phyloP scores from a whole-genome alignment of 2,888 invertebrate species.

The Patella pellucida region DNA sequence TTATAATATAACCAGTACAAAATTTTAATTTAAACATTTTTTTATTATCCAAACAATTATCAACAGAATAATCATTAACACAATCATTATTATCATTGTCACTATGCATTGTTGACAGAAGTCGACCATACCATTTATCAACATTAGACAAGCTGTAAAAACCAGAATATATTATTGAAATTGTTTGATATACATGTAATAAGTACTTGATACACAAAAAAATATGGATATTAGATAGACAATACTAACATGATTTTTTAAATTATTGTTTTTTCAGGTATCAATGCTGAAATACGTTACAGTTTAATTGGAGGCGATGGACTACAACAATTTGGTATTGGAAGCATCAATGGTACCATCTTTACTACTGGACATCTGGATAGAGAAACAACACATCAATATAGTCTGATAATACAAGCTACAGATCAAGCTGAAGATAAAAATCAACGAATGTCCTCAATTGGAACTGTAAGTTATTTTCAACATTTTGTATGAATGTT shows the following conservation, averaged over 20 bases:
- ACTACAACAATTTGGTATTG: conserved; percentile 80
- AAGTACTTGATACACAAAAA: too few relatives aligned
- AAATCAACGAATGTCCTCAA: conserved; percentile 45
- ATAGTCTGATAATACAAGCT: conserved; percentile 88
- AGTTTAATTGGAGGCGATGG: conserved; percentile 87
- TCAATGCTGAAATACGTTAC: conserved; percentile 88
- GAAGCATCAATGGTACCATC: conserved; percentile 85
- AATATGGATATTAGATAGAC: not conserved
- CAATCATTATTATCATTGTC: too few relatives aligned
- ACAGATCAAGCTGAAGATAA: conserved; percentile 81
- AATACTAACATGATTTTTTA: not conserved
- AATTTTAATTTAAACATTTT: too few relatives aligned
- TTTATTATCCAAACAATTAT: too few relatives aligned
- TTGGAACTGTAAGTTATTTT: conserved; percentile 76
- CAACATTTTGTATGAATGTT: too few relatives aligned
- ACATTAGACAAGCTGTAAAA: too few relatives aligned
- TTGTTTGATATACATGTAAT: too few relatives aligned
- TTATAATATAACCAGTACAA: too few relatives aligned
- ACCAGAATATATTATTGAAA: too few relatives aligned
- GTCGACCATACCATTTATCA: too few relatives aligned
- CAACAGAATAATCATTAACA: too few relatives aligned
- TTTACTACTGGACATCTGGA: conserved; percentile 83
- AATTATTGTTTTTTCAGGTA: conserved; percentile 75
- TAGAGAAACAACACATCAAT: conserved; percentile 84
- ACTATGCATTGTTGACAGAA: too few relatives aligned